Evolutionary conservation across 2,888 invertebrate genomes (phyloP).

Genomic region (Pterobdella sp.): DNA sequence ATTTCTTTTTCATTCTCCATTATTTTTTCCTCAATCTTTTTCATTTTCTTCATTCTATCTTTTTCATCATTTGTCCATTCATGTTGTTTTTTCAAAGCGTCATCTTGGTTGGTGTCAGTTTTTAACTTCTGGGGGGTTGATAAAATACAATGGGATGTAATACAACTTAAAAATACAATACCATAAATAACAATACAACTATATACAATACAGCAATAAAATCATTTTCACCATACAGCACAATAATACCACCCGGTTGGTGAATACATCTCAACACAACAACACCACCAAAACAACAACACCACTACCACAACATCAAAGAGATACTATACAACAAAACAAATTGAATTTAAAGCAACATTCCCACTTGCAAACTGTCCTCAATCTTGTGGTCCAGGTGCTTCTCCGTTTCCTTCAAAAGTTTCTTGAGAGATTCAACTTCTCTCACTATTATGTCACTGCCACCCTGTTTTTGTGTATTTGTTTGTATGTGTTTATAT

Average conservation of each 20-base stretch:
- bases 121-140: not conserved
- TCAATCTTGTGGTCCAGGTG: constrained; percentile 22
- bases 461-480: not conserved
- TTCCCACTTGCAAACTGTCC: constrained; percentile 12
- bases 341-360: not conserved
- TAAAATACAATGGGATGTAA: not conserved
- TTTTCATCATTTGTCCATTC: not conserved
- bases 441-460: constrained; percentile 18
- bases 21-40: not conserved
- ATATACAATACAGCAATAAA: too few relatives aligned
- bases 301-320: too few relatives aligned
- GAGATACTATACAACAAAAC: too few relatives aligned
- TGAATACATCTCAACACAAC: too few relatives aligned
- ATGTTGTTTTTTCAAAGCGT: not conserved
- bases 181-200: too few relatives aligned
- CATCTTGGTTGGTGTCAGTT: not conserved
- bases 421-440: constrained; percentile 19
- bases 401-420: constrained; percentile 15
- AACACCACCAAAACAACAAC: too few relatives aligned
- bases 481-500: not conserved
- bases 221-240: too few relatives aligned
- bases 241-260: too few relatives aligned
- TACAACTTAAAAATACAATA: not conserved
- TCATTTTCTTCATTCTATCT: not conserved
- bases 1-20: not conserved